A percentile compares a stretch with the other conserved stretches of the same genome.
phyloP scores from a whole-genome alignment of 2,888 invertebrate genomes.

The Xanthorhoe spadicearia region DNA sequence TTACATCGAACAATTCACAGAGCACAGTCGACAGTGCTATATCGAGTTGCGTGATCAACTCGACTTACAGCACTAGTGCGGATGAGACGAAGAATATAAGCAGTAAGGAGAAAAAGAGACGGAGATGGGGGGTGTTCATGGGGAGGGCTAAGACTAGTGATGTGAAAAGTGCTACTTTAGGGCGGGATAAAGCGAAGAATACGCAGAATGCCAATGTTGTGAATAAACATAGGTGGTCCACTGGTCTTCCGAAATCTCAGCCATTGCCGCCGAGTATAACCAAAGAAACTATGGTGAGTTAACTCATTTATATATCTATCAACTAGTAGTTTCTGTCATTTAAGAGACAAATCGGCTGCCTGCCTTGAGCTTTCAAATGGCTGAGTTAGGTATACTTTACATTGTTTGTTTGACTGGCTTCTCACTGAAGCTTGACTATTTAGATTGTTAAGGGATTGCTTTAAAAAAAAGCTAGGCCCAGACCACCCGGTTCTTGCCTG shows the following conservation, averaged over 20 bases:
- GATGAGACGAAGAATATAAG: conserved; percentile 58
- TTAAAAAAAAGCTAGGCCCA: too few species aligned
- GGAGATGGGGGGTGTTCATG: conserved; percentile 89
- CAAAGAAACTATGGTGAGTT: conserved; percentile 90
- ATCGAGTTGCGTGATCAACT: conserved; percentile 62
- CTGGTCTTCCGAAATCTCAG: conserved; percentile 88
- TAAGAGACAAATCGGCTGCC: too few species aligned
- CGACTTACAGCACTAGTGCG: conserved; percentile 65
- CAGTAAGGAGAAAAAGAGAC: conserved; percentile 86
- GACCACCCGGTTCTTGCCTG: too few species aligned
- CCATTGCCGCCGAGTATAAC: conserved; percentile 91
- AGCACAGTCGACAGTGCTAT: conserved; percentile 58
- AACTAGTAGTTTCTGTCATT: too few species aligned
- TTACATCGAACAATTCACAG: conserved; percentile 47
- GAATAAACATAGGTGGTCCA: conserved; percentile 89
- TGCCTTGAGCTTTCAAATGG: too few species aligned
- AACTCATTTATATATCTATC: too few species aligned
- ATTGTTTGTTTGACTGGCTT: too few species aligned
- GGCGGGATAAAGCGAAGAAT: conserved; percentile 86
- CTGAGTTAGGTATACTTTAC: too few species aligned
- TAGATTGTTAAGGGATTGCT: too few species aligned
- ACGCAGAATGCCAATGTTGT: conserved; percentile 60
- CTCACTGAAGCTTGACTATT: too few species aligned
- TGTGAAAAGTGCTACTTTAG: conserved; percentile 88
- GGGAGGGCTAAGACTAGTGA: conserved; percentile 85